These are phyloP conservation scores for Zapornia atra DNA, from an alignment of 2,113 vertebrate species.

Conservation along the genomic window DNA sequence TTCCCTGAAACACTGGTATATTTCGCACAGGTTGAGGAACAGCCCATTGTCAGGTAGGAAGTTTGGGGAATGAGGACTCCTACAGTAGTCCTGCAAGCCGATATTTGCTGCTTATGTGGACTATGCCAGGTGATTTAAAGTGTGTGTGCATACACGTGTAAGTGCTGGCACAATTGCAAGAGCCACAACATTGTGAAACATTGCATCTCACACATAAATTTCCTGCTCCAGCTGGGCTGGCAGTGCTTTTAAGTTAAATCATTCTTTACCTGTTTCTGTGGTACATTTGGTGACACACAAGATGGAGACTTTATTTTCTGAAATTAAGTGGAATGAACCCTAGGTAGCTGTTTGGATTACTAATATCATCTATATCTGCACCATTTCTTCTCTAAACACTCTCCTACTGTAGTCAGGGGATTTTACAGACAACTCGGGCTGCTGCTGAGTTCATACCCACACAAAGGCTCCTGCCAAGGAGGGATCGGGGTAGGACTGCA, in stretches of 20 bases:
- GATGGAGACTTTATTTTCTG: neutral
- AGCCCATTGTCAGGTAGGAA: neutral
- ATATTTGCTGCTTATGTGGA: neutral
- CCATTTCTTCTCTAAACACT: neutral
- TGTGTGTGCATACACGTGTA: rapidly evolving
- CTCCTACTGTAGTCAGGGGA: neutral
- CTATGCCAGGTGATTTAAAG: neutral
- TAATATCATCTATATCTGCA: neutral
- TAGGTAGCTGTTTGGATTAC: neutral
- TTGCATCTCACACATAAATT: neutral
- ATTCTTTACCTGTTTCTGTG: neutral
- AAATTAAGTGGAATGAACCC: neutral
- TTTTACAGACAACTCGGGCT: neutral
- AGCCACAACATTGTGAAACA: neutral
- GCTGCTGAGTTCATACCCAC: neutral
- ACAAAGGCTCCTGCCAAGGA: neutral
- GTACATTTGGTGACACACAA: neutral
- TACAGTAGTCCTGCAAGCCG: neutral
- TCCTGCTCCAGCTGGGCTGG: neutral
- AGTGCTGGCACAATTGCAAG: too few species aligned
- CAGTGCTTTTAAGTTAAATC: neutral
- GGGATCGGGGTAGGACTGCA: neutral
- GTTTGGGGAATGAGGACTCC: neutral
- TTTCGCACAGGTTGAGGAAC: neutral
- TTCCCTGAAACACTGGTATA: neutral